Percentiles rank a stretch among this genome's conserved stretches.
Evolutionary conservation across 2,888 invertebrate genomes (phyloP).

Genomic region (Rotaria magnacalcarata): DNA sequence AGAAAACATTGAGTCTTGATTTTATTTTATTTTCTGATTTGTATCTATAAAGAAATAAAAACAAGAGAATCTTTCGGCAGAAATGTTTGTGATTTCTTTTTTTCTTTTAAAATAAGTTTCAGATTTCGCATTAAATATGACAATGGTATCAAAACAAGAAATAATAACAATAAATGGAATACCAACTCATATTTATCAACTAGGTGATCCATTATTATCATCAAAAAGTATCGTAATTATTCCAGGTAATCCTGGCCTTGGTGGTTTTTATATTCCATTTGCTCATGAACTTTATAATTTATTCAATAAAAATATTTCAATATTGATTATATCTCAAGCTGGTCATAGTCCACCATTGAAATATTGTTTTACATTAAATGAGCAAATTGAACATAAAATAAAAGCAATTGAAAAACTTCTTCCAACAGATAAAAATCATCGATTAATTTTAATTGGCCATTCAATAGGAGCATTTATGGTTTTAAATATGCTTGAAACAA

Average conservation of each 20-base stretch:
- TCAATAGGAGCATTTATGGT: slow-evolving; percentile 83
- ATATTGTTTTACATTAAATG: slow-evolving; percentile 65
- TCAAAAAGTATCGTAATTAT: neutral
- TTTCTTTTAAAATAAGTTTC: neutral
- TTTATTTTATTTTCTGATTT: no score
- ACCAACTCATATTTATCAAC: neutral
- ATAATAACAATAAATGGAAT: neutral
- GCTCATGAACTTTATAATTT: neutral
- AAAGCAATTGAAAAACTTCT: slow-evolving; percentile 72
- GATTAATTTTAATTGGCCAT: slow-evolving; percentile 63
- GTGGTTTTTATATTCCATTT: slow-evolving; percentile 31
- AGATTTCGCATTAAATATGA: neutral
- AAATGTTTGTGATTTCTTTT: neutral
- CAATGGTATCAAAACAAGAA: neutral
- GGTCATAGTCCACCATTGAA: neutral
- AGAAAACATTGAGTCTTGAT: no score
- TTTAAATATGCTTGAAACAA: slow-evolving; percentile 67
- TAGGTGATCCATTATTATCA: neutral
- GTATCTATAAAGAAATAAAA: neutral
- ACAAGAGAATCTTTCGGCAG: neutral
- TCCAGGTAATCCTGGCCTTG: slow-evolving; percentile 28
- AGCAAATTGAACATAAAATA: slow-evolving; percentile 75
- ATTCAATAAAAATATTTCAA: neutral
- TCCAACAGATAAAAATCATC: slow-evolving; percentile 64
- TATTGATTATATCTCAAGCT: neutral